Percentiles rank a stretch among this genome's conserved stretches.
These are phyloP conservation scores for Vidua chalybeata DNA, from an alignment of 2,113 vertebrate species.

Conservation along the genomic window DNA sequence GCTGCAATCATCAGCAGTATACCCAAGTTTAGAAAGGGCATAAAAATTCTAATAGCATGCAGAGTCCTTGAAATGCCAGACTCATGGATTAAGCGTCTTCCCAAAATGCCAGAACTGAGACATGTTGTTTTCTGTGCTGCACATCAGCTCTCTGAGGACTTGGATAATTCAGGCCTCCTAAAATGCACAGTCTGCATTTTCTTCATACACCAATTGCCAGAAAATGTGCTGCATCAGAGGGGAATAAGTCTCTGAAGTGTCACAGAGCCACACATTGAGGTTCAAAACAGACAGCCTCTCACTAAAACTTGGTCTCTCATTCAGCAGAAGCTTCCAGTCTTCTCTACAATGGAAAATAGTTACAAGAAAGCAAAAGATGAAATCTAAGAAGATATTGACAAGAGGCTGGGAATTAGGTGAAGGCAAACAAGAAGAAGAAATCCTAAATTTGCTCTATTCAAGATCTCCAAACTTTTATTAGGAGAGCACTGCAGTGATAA, in stretches of 20 bases:
- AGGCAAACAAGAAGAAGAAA: not conserved
- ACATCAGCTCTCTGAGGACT: not conserved
- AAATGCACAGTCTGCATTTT: not conserved
- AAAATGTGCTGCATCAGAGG: not conserved
- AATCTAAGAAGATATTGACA: not conserved
- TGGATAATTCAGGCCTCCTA: not conserved
- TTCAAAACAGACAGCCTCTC: not conserved
- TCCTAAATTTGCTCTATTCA: not conserved
- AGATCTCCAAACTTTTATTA: not conserved
- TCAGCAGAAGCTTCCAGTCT: not conserved
- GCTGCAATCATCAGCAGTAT: not conserved
- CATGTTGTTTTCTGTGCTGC: not conserved
- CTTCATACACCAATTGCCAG: rapidly evolving
- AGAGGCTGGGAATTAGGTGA: not conserved
- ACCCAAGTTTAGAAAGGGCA: not conserved
- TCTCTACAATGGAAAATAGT: not conserved
- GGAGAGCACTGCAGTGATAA: not conserved
- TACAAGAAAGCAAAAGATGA: not conserved
- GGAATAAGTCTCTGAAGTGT: not conserved
- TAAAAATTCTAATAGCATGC: not conserved
- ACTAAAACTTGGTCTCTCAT: not conserved
- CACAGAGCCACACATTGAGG: not conserved
- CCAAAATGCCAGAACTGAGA: not conserved
- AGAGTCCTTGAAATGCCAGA: not conserved
- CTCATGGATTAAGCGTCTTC: not conserved